Conservation (phyloP, 2,797 vertebrate genomes). For the Uromys caudimaculatus region DNA sequence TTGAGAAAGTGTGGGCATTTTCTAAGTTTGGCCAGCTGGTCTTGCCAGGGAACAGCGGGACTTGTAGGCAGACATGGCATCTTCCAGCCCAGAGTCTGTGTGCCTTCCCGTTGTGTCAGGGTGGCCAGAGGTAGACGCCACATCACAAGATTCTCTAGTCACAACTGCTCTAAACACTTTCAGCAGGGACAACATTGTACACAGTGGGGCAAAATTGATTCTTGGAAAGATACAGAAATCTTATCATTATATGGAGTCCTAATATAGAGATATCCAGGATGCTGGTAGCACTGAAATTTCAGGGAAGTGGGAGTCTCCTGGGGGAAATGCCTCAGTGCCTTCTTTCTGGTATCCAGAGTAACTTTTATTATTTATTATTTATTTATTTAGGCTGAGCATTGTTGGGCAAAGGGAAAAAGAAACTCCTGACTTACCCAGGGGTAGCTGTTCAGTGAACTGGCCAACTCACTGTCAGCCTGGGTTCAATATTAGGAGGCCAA, state of each 20-base stretch:
- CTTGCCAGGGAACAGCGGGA: no score
- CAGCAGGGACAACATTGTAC: accelerated
- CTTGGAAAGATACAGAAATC: not conserved
- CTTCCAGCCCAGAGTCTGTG: not conserved
- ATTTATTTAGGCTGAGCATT: not conserved
- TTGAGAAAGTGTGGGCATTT: not conserved
- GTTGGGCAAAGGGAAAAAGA: not conserved
- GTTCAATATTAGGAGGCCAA: no score
- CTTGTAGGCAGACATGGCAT: not conserved
- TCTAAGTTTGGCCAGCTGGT: not conserved
- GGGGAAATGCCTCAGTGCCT: not conserved
- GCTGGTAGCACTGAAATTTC: not conserved
- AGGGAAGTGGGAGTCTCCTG: accelerated
- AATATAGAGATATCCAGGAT: not conserved
- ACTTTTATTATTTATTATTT: not conserved
- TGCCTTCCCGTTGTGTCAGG: not conserved
- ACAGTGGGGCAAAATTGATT: not conserved
- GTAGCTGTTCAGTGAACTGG: no score
- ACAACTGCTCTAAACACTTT: not conserved
- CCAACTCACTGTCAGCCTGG: not conserved
- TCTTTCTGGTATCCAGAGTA: not conserved
- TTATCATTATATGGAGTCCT: not conserved
- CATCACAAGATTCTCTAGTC: not conserved
- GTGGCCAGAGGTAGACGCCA: not conserved
- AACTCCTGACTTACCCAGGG: not conserved